Percentiles rank a stretch among this genome's conserved stretches.
Evolutionary conservation across 2,113 vertebrate genomes (phyloP).

Genomic region (Bucco capensis): DNA sequence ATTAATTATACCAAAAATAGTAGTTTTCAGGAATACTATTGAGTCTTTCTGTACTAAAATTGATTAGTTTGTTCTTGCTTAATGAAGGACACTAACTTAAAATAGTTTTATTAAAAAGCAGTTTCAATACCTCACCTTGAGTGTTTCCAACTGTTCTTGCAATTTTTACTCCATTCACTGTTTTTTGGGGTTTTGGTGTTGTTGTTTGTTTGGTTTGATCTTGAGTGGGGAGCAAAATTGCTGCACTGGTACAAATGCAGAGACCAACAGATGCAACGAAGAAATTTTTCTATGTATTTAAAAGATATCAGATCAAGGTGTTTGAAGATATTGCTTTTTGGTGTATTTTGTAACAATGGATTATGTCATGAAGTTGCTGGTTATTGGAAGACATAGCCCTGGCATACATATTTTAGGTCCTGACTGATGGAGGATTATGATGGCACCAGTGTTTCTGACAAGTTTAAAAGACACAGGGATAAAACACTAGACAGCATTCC

Average conservation of each 20-base stretch:
- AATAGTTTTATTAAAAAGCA: background rate
- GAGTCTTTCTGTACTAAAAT: background rate
- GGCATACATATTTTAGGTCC: background rate
- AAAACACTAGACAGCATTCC: conserved; percentile 13
- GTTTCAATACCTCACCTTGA: background rate
- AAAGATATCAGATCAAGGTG: background rate
- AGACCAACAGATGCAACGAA: background rate
- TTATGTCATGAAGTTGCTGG: background rate
- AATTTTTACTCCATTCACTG: background rate
- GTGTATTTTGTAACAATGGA: background rate
- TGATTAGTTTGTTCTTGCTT: background rate
- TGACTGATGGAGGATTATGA: background rate
- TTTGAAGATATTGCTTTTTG: background rate
- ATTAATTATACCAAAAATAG: background rate
- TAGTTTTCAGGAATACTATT: background rate
- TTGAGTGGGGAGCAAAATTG: background rate
- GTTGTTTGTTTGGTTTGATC: background rate
- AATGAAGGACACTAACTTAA: background rate
- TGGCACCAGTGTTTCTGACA: conserved; percentile 19
- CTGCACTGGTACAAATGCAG: background rate
- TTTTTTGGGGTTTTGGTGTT: too few species aligned
- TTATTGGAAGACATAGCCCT: background rate
- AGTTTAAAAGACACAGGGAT: background rate
- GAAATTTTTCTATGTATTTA: background rate
- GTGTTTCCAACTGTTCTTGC: background rate